A percentile compares a stretch with the other conserved stretches of the same genome.
phyloP scores from a whole-genome alignment of 2,113 vertebrate species.

The Marmota monax region DNA sequence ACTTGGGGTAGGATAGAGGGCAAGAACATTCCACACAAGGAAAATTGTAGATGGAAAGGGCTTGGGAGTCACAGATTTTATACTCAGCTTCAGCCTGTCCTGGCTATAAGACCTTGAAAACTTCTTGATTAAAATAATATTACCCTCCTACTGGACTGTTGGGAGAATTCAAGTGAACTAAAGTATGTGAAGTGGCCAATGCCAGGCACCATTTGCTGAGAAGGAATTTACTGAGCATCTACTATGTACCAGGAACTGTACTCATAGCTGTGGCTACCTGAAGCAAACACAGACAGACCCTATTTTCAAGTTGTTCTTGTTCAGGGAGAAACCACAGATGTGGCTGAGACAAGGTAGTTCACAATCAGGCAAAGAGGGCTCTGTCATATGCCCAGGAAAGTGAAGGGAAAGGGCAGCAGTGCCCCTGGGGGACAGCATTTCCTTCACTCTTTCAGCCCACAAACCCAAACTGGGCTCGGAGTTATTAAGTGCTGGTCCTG shows the following conservation, averaged over 20 bases:
- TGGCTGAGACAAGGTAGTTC: background rate
- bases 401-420: background rate
- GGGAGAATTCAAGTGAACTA: background rate
- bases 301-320: background rate
- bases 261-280: background rate
- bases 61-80: background rate
- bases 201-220: background rate
- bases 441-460: background rate
- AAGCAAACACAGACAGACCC: background rate
- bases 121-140: background rate
- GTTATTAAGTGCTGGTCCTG: background rate
- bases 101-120: background rate
- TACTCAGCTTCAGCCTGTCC: background rate
- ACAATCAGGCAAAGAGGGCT: accelerated
- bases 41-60: accelerated
- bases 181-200: background rate
- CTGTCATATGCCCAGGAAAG: accelerated
- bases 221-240: background rate
- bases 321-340: background rate
- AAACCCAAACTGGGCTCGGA: background rate
- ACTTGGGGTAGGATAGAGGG: background rate
- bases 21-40: accelerated
- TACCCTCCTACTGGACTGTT: background rate
- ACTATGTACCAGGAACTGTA: background rate
- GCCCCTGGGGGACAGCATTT: background rate